Conservation (phyloP, 2,888 invertebrate species). For the Meteorus colon region DNA sequence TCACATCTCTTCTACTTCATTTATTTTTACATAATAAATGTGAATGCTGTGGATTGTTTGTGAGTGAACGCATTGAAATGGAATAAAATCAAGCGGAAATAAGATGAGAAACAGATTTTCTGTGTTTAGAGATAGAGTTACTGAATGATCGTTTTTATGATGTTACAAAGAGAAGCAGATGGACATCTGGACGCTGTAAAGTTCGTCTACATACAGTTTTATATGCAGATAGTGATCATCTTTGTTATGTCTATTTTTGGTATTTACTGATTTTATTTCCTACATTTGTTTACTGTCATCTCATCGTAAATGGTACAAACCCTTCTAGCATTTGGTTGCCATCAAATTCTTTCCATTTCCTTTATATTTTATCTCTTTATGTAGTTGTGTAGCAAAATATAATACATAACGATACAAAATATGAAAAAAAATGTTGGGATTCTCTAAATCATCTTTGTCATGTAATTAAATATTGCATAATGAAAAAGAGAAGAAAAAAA, state of each 20-base stretch:
- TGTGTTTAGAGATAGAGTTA: neutral
- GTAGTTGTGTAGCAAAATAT: neutral
- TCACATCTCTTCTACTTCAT: neutral
- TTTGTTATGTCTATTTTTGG: neutral
- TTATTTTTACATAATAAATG: neutral
- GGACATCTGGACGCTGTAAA: neutral
- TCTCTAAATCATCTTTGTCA: too few relatives aligned
- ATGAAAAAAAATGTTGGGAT: neutral
- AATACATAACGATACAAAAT: neutral
- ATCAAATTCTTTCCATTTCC: neutral
- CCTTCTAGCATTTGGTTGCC: neutral
- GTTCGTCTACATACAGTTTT: neutral
- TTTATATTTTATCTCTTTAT: neutral
- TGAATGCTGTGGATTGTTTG: neutral
- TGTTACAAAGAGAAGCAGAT: neutral
- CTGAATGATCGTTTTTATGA: slow-evolving; percentile 5
- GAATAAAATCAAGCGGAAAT: slow-evolving; percentile 1
- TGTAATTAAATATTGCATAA: neutral
- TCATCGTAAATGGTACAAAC: neutral
- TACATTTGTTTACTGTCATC: neutral
- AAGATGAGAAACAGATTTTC: neutral
- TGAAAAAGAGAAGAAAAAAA: neutral
- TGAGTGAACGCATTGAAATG: neutral
- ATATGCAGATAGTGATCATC: neutral
- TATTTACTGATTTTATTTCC: neutral